Conservation (phyloP, 2,797 vertebrate genomes). For the Sternarchorhynchus goeldii region DNA sequence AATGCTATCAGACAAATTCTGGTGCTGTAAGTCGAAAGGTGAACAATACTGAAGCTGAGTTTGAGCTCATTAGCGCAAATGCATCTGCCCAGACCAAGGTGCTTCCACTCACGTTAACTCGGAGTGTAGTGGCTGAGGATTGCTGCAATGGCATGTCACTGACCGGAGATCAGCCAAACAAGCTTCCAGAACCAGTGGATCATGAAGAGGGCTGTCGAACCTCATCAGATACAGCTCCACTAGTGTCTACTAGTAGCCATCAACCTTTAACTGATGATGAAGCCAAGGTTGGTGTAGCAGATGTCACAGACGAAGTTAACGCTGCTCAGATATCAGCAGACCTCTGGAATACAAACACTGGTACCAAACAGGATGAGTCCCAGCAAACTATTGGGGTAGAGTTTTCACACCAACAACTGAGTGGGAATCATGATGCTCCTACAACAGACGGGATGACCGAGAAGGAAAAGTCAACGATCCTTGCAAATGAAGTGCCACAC, state of each 20-base stretch:
- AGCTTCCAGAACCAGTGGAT: neutral
- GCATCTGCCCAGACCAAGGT: neutral
- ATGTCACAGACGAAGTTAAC: neutral
- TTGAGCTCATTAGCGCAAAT: neutral
- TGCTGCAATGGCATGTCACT: neutral
- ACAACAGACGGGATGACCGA: neutral
- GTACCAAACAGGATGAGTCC: neutral
- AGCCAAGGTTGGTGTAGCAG: neutral
- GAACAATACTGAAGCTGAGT: neutral
- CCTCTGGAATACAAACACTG: neutral
- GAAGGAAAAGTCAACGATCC: neutral
- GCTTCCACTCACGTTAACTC: slow-evolving; percentile 10
- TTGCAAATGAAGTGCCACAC: slow-evolving; percentile 14
- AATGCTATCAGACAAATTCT: neutral
- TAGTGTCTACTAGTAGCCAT: neutral
- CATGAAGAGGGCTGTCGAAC: neutral
- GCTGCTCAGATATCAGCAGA: neutral
- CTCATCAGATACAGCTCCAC: neutral
- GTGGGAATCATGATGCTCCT: neutral
- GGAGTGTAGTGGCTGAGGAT: neutral
- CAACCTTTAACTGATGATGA: neutral
- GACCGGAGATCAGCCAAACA: neutral
- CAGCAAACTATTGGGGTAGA: neutral
- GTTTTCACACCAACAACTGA: neutral
- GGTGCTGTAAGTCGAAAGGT: neutral